Percentiles rank a stretch among this genome's conserved stretches.
These are phyloP conservation scores for Flexamia atlantica DNA, from an alignment of 2,888 invertebrate species.

Conservation along the genomic window DNA sequence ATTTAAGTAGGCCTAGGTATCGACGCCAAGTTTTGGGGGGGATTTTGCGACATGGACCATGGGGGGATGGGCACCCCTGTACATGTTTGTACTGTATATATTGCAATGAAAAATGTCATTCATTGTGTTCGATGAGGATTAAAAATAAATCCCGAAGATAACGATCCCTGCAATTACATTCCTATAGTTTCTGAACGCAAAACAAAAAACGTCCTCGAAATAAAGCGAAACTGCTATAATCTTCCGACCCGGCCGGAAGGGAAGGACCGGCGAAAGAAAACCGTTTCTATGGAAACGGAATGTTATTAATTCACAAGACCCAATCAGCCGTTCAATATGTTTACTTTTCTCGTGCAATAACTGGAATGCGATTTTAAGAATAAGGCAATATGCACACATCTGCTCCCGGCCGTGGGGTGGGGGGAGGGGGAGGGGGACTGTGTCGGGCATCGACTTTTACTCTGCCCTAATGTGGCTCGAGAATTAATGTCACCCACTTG, in stretches of 20 bases:
- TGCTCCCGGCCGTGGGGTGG: slow-evolving; percentile 25
- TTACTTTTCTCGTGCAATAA: slow-evolving; percentile 56
- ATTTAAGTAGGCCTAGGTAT: no score
- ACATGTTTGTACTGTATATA: no score
- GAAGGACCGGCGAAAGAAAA: slow-evolving; percentile 9
- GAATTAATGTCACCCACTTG: slow-evolving; percentile 48
- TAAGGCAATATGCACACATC: slow-evolving; percentile 59
- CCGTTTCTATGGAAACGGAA: slow-evolving; percentile 44
- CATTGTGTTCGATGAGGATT: no score
- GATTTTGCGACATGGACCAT: no score
- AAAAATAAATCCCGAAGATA: no score
- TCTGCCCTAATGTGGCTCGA: slow-evolving; percentile 44
- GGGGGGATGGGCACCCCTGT: no score
- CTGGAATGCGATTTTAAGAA: slow-evolving; percentile 54
- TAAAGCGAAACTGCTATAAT: neutral
- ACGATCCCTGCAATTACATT: no score
- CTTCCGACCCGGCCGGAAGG: slow-evolving; percentile 21
- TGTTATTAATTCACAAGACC: slow-evolving; percentile 54
- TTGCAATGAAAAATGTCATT: no score
- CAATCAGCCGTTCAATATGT: slow-evolving; percentile 56
- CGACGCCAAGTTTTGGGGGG: no score
- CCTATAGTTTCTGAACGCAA: no score
- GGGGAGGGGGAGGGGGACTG: neutral
- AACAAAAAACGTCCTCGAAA: neutral
- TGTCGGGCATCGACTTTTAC: slow-evolving; percentile 27